Percentiles rank a stretch among this genome's conserved stretches.
phyloP scores from a whole-genome alignment of 2,113 vertebrate genomes.

The Lasiurus borealis region DNA sequence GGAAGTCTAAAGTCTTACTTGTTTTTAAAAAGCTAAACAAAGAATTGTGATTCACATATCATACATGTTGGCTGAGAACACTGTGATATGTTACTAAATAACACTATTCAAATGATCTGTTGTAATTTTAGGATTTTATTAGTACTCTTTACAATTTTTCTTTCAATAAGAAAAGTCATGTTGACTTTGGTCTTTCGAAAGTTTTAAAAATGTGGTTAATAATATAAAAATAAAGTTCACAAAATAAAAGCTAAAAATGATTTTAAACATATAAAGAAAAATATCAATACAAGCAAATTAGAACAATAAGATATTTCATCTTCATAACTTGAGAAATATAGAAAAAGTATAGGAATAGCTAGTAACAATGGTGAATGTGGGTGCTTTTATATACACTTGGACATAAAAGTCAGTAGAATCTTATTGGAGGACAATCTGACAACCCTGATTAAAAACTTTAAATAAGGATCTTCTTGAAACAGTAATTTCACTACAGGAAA shows the following conservation, averaged over 20 bases:
- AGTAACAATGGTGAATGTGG: neutral
- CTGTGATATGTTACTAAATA: neutral
- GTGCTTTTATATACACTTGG: no score
- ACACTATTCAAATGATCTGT: constrained; percentile 14
- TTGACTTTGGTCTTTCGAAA: neutral
- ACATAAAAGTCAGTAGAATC: neutral
- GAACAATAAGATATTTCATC: constrained; percentile 26
- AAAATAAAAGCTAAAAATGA: neutral
- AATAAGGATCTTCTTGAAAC: neutral
- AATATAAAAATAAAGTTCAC: constrained; percentile 30
- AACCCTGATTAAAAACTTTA: neutral
- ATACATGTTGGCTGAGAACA: neutral
- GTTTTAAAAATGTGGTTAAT: constrained; percentile 42
- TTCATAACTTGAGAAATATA: constrained; percentile 12
- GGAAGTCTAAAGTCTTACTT: neutral
- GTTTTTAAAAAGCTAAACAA: constrained; percentile 39
- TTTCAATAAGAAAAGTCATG: constrained; percentile 4
- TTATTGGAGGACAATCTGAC: neutral
- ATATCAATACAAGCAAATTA: neutral
- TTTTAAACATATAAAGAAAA: constrained; percentile 40
- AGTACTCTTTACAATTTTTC: neutral
- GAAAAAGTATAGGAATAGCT: neutral
- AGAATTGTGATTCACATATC: neutral
- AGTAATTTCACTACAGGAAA: neutral
- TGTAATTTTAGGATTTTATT: constrained; percentile 18